These are phyloP conservation scores for Dryobates pubescens DNA, from an alignment of 2,797 vertebrate genomes.

Conservation along the genomic window DNA sequence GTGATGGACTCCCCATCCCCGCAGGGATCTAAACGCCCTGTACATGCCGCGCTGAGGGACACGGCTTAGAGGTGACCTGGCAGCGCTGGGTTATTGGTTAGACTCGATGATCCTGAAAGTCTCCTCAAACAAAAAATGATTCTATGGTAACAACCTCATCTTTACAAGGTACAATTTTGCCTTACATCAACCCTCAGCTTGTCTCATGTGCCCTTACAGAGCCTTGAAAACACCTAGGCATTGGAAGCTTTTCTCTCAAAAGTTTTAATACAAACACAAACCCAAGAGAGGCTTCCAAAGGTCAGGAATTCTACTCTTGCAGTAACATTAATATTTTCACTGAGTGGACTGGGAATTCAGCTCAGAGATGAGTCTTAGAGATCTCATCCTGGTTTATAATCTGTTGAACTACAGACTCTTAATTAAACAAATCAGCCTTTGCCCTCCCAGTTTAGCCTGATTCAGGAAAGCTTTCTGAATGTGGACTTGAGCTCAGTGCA, in stretches of 20 bases:
- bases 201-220: neutral
- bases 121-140: no score
- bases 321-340: neutral
- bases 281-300: neutral
- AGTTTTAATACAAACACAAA: neutral
- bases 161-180: neutral
- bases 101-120: no score
- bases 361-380: neutral
- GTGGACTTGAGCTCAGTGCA: neutral
- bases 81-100: no score
- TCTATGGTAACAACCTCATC: neutral
- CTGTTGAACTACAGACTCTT: neutral
- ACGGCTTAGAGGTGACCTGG: no score
- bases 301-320: neutral
- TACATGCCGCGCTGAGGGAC: no score
- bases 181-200: neutral
- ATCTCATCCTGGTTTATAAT: neutral
- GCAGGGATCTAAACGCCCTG: no score
- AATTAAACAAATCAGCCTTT: conserved; percentile 12
- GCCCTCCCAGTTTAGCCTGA: neutral
- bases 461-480: neutral
- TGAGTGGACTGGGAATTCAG: neutral
- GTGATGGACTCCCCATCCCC: no score
- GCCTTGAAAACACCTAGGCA: neutral
- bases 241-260: neutral